Evolutionary conservation across 2,113 vertebrate species (phyloP).

Genomic region (Calyptommatus sinebrachiatus): DNA sequence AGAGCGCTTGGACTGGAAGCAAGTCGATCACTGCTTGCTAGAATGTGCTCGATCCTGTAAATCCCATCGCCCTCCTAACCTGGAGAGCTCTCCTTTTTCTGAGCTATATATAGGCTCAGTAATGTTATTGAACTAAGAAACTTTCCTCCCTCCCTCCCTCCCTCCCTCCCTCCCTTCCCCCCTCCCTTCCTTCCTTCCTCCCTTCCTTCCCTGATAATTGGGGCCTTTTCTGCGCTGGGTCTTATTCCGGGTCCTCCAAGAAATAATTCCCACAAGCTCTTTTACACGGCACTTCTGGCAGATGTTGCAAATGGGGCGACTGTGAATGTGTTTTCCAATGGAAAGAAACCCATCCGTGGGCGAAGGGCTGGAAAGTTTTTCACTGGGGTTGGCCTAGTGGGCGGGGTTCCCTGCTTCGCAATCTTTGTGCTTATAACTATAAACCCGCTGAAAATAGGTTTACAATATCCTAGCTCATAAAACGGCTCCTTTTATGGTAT

Average conservation of each 20-base stretch:
- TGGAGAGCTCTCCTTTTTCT: too few species aligned
- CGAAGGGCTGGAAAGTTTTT: slow-evolving; percentile 40
- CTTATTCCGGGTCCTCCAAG: slow-evolving; percentile 1
- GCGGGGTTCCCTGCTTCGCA: slow-evolving; percentile 53
- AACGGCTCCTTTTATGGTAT: slow-evolving; percentile 54
- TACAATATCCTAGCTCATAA: slow-evolving; percentile 58
- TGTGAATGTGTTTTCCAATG: not conserved
- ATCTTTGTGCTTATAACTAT: slow-evolving; percentile 57
- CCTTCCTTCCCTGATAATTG: too few species aligned
- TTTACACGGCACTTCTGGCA: slow-evolving; percentile 54
- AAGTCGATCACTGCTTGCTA: not conserved
- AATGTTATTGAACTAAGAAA: slow-evolving; percentile 18
- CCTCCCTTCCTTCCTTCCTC: slow-evolving; percentile 12
- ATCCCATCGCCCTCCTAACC: not conserved
- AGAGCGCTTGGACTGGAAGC: not conserved
- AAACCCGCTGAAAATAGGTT: slow-evolving; percentile 61
- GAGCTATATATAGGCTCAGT: slow-evolving; percentile 1
- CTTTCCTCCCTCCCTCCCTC: not conserved
- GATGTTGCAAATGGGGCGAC: slow-evolving; percentile 63
- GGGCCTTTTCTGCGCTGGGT: too few species aligned
- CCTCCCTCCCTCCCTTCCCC: not conserved
- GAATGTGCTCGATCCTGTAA: not conserved
- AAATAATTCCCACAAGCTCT: slow-evolving; percentile 43
- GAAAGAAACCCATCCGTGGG: slow-evolving; percentile 50
- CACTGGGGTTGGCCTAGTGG: not conserved